phyloP scores from a whole-genome alignment of 2,113 vertebrate genomes.

The Menidia beryllina region DNA sequence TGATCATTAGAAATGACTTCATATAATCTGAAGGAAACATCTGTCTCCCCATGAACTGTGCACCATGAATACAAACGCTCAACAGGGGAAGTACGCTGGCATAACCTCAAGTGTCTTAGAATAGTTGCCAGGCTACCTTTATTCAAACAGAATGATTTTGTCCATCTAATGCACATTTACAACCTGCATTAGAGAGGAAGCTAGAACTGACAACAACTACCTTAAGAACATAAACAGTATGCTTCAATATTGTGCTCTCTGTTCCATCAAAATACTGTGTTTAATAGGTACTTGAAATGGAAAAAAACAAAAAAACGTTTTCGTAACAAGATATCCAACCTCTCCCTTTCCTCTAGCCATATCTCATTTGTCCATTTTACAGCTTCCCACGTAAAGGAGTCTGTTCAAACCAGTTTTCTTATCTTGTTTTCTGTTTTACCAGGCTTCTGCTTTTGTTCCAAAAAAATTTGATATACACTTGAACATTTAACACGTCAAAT shows the following conservation, averaged over 20 bases:
- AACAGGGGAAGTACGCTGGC: constrained; percentile 44
- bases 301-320: constrained; percentile 53
- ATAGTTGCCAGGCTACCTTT: constrained; percentile 71
- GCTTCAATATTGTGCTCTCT: neutral
- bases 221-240: constrained; percentile 12
- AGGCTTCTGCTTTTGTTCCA: constrained; percentile 53
- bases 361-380: constrained; percentile 39
- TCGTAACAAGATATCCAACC: constrained; percentile 20
- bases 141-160: constrained; percentile 53
- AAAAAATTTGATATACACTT: constrained; percentile 30
- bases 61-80: constrained; percentile 54
- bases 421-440: constrained; percentile 67
- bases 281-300: constrained; percentile 10
- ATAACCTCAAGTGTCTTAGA: constrained; percentile 54
- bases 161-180: constrained; percentile 49
- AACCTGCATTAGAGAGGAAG: neutral
- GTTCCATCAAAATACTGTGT: neutral
- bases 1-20: constrained; percentile 27
- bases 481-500: constrained; percentile 23
- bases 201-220: constrained; percentile 31
- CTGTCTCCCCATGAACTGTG: constrained; percentile 35
- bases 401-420: constrained; percentile 42
- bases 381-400: constrained; percentile 27
- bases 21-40: constrained; percentile 63
- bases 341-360: constrained; percentile 15